These are phyloP conservation scores for Hylia prasina DNA, from an alignment of 2,113 vertebrate genomes.

Conservation along the genomic window DNA sequence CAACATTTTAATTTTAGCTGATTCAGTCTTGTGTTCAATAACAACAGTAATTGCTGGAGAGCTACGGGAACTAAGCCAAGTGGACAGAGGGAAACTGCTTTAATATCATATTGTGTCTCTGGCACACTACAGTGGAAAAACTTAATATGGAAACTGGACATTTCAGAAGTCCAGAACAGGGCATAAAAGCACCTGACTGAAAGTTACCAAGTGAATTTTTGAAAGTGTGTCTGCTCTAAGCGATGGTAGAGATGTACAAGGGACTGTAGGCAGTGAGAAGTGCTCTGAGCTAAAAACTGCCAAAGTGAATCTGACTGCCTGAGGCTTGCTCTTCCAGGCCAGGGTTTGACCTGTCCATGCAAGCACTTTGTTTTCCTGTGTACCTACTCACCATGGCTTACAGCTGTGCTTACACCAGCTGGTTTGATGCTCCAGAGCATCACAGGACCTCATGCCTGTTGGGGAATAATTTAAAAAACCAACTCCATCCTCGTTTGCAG, in stretches of 20 bases:
- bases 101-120: slow-evolving; percentile 45
- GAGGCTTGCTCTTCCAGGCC: background rate
- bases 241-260: background rate
- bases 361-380: background rate
- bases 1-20: slow-evolving; percentile 28
- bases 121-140: slow-evolving; percentile 44
- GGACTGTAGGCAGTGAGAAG: background rate
- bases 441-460: background rate
- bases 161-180: background rate
- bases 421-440: background rate
- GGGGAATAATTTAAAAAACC: background rate
- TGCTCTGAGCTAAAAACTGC: background rate
- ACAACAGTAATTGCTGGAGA: slow-evolving; percentile 33
- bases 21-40: slow-evolving; percentile 17
- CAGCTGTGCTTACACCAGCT: background rate
- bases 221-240: background rate
- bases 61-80: slow-evolving; percentile 28
- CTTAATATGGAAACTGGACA: slow-evolving; percentile 15
- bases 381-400: background rate
- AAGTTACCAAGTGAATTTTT: background rate
- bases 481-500: background rate
- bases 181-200: slow-evolving; percentile 32
- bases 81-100: slow-evolving; percentile 54
- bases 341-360: background rate
- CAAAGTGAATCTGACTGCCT: background rate